Evolutionary conservation across 2,797 vertebrate species (phyloP).

Genomic region (Pangasius mekongensis): DNA sequence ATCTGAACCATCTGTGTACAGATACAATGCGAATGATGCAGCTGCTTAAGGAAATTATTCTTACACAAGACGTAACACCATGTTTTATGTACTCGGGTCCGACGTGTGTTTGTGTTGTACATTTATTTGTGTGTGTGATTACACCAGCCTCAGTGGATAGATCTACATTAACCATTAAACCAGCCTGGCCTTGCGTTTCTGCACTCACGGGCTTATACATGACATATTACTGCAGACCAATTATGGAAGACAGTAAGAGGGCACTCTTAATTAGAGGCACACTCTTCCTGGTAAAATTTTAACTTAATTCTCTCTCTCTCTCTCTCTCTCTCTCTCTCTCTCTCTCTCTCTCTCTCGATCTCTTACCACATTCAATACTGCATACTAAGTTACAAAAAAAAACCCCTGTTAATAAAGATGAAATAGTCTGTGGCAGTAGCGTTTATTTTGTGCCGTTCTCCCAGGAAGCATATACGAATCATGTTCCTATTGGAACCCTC

Average conservation of each 20-base stretch:
- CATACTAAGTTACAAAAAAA: background rate
- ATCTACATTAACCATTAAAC: conserved; percentile 73
- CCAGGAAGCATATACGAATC: background rate
- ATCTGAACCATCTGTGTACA: background rate
- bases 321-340: background rate
- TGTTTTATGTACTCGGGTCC: background rate
- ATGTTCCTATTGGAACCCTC: background rate
- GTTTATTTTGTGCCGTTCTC: too few relatives aligned
- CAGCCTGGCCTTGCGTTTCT: conserved; percentile 60
- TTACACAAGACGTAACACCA: background rate
- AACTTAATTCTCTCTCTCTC: conserved; percentile 41
- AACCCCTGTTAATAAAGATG: background rate
- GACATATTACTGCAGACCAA: conserved; percentile 64
- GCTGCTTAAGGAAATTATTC: background rate
- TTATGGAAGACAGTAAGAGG: conserved; percentile 53
- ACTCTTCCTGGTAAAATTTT: conserved; percentile 54
- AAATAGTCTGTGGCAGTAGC: background rate
- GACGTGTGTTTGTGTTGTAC: background rate
- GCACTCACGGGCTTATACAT: conserved; percentile 60
- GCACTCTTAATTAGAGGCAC: conserved; percentile 57
- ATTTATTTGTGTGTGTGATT: conserved; percentile 30
- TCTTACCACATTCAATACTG: background rate
- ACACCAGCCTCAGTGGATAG: conserved; percentile 49
- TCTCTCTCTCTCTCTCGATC: background rate
- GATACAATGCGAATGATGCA: background rate